These are phyloP conservation scores for Artemisiospiza belli DNA, from an alignment of 2,113 vertebrate species.

Conservation along the genomic window DNA sequence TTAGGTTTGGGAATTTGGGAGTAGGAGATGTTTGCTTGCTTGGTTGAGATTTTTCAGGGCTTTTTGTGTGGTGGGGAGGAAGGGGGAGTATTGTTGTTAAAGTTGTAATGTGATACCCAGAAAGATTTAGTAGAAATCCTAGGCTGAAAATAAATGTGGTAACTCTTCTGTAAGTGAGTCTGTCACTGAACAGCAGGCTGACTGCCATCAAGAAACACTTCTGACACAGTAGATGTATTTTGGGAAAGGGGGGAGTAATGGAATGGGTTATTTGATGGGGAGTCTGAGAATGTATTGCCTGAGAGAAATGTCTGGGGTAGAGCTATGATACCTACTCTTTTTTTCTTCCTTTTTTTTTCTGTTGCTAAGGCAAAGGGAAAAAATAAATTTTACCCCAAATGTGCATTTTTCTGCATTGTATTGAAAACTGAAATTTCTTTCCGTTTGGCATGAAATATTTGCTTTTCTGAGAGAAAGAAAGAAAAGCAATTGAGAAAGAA, in stretches of 20 bases:
- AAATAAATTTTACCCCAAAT: not conserved
- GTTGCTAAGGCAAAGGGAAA: not conserved
- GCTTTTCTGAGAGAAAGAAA: not conserved
- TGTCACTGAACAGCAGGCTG: not conserved
- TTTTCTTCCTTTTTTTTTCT: not conserved
- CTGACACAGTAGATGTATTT: conserved; percentile 2
- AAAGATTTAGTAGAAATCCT: not conserved
- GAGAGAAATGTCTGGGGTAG: not conserved
- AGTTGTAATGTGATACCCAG: not conserved
- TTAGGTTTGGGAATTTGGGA: not conserved
- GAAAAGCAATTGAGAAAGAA: not conserved
- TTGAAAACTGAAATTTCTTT: conserved; percentile 2
- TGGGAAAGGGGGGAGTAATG: not conserved
- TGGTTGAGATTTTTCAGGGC: accelerated
- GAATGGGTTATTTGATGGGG: not conserved
- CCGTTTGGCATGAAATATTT: conserved; percentile 9
- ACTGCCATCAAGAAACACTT: not conserved
- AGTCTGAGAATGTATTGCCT: not conserved
- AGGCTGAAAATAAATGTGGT: not conserved
- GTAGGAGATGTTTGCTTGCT: accelerated
- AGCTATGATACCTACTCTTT: not conserved
- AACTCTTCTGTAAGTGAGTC: not conserved
- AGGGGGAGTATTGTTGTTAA: not conserved
- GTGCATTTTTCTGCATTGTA: not conserved
- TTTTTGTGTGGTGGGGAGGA: not conserved